phyloP scores from a whole-genome alignment of 2,113 vertebrate genomes.

The Phrynosoma platyrhinos region DNA sequence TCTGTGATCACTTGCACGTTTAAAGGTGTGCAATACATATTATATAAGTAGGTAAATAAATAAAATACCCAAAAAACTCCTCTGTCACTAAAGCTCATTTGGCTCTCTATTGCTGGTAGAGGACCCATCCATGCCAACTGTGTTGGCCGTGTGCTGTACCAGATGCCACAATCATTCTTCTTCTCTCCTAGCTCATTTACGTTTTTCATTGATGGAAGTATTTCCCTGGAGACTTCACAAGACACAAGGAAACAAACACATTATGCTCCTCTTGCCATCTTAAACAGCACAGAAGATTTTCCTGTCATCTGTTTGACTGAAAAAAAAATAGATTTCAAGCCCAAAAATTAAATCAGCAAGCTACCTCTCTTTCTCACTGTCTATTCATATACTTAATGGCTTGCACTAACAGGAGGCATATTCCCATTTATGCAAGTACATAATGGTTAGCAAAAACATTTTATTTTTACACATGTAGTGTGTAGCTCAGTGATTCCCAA shows the following conservation, averaged over 20 bases:
- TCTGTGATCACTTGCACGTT: background rate
- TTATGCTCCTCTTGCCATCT: background rate
- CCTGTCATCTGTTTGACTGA: background rate
- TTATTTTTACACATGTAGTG: background rate
- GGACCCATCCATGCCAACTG: background rate
- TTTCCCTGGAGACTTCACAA: conserved; percentile 12
- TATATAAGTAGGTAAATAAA: background rate
- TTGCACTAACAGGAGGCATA: background rate
- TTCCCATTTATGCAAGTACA: too few species aligned
- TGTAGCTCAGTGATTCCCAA: too few species aligned
- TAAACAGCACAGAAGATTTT: background rate
- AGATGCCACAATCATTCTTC: background rate
- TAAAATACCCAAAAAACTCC: background rate
- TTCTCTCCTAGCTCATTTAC: background rate
- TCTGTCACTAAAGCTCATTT: background rate
- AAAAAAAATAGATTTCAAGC: background rate
- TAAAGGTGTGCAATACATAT: background rate
- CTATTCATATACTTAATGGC: background rate
- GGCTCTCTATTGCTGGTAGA: background rate
- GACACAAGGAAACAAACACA: background rate
- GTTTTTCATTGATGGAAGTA: background rate
- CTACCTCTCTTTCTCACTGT: background rate
- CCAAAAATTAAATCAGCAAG: background rate
- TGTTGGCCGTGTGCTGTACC: background rate
- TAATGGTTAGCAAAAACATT: background rate